Evolutionary conservation across 2,797 vertebrate genomes (phyloP), one percentile per base, ranked within the genome.

Genomic region (Sebastolobus altivelis): DNA sequence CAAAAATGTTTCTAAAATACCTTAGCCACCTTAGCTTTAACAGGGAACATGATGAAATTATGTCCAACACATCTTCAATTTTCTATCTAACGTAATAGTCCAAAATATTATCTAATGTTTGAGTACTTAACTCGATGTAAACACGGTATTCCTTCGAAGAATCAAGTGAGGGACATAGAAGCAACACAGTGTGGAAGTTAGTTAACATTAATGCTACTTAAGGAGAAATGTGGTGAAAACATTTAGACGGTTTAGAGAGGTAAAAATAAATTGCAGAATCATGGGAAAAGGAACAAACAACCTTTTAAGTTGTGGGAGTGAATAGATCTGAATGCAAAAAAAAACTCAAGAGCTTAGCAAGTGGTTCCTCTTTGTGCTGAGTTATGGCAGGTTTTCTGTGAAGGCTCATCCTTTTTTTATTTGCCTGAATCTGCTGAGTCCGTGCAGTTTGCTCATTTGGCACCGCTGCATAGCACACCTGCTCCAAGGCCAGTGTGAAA

Each of bases 401-500:
- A 75, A 84, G 35, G 55, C 52, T 88, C 78, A 65, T 89, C 75
- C 65, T 37, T 83, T 85, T 79, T 85, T 40, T 46, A 8, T 81
- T 72, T 77, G 27, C 75, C 63, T 63, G 9, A 88, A 83, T 84
- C 46, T 87, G 84, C 86, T 89, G 88, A 89, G 85, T 9, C 59
- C 11, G 11, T 80, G 72, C 59, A 70, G 66, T 82, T 89, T 72
- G 33, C 80, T 77, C 31, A 85, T 88, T 92, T 90, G 87, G 86
- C 89, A 25, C 65, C 2, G 29, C 79, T 85, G 66, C 75, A 72
- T 58, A 73, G 63, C 69, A 74, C 83, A 85, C 84, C 90, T 91
- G 89, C 74, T 90, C 77, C 79, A 75, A 80, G 77, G 80, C 88
- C 86, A 82, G 65, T 75, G 82, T 86, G 85, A 92, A 93, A 91